Percentiles rank a stretch among this genome's conserved stretches.
These are phyloP conservation scores for Ascaphus truei DNA, from an alignment of 2,113 vertebrate genomes.

Conservation along the genomic window DNA sequence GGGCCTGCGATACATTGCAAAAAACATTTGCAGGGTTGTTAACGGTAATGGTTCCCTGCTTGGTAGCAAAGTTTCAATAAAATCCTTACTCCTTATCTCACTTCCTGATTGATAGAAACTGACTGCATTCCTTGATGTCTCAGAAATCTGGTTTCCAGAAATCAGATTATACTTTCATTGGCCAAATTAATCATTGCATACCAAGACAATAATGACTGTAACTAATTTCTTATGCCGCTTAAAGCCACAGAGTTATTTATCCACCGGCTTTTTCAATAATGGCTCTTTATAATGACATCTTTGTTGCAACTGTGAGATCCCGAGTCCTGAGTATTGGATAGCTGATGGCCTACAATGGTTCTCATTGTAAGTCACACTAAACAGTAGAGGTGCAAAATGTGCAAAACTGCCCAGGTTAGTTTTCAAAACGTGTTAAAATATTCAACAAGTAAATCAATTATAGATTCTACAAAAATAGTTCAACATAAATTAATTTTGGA, in stretches of 20 bases:
- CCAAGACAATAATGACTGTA: slow-evolving; percentile 4
- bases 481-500: too few relatives aligned
- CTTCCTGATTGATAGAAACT: slow-evolving; percentile 66
- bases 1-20: not conserved
- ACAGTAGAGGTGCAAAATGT: too few relatives aligned
- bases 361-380: too few relatives aligned
- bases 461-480: too few relatives aligned
- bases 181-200: slow-evolving; percentile 48
- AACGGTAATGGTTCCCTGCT: not conserved
- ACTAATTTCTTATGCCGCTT: not conserved
- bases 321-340: too few relatives aligned
- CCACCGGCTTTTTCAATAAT: not conserved
- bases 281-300: too few relatives aligned
- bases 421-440: too few relatives aligned
- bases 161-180: slow-evolving; percentile 43
- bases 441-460: too few relatives aligned
- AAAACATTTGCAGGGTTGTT: not conserved
- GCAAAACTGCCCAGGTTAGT: too few relatives aligned
- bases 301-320: too few relatives aligned
- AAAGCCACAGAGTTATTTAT: slow-evolving; percentile 25
- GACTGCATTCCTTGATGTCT: slow-evolving; percentile 44
- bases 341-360: too few relatives aligned
- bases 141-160: slow-evolving; percentile 47
- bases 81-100: slow-evolving; percentile 71
- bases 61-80: slow-evolving; percentile 68